Percentiles rank a stretch among this genome's conserved stretches.
phyloP scores from a whole-genome alignment of 1,140 invertebrate species.

The Venturia canescens region DNA sequence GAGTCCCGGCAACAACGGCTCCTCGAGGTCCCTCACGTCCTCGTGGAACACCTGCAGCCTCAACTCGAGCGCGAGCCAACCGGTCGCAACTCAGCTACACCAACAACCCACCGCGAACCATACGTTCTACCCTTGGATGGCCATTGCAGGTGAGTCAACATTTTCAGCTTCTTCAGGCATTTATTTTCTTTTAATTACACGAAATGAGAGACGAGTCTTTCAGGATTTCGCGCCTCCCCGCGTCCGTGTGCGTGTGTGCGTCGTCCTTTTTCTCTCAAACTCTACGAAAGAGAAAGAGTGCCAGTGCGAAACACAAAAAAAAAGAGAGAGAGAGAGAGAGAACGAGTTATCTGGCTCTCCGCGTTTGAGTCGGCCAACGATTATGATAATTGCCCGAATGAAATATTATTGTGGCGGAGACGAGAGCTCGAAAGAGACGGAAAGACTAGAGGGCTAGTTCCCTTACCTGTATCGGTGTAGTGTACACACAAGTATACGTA shows the following conservation, averaged over 20 bases:
- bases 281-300: no score
- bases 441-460: conserved; percentile 58
- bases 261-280: conserved; percentile 28
- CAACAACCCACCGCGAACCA: conserved; percentile 91
- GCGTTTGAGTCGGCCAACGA: conserved; percentile 35
- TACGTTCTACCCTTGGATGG: conserved; percentile 98
- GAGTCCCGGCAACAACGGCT: conserved; percentile 84
- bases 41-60: conserved; percentile 90
- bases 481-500: no score
- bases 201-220: conserved; percentile 44
- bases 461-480: conserved; percentile 50
- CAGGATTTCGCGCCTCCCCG: conserved; percentile 65
- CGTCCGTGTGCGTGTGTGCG: conserved; percentile 46
- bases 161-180: not conserved
- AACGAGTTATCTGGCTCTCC: not conserved
- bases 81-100: conserved; percentile 88
- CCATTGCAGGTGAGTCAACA: conserved; percentile 93
- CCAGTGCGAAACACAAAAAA: not conserved
- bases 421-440: conserved; percentile 55
- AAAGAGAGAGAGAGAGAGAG: not conserved
- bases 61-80: conserved; percentile 85
- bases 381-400: conserved; percentile 41
- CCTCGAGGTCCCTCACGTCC: conserved; percentile 81
- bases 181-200: not conserved
- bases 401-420: conserved; percentile 35